Conservation (phyloP, 2,113 vertebrate species). For the Carassius auratus region DNA sequence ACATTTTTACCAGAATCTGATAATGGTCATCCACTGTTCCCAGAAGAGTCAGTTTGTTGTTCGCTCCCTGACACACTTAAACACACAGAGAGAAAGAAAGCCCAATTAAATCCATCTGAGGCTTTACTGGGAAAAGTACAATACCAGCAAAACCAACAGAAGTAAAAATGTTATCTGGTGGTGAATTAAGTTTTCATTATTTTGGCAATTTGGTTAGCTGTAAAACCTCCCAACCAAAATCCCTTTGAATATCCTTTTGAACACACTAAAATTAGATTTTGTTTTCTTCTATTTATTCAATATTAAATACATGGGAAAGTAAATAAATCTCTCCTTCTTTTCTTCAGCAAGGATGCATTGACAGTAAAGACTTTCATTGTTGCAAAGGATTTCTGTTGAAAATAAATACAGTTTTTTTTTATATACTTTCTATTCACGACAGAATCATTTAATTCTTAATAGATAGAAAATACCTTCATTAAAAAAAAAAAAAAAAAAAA, state of each 20-base stretch:
- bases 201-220: not conserved
- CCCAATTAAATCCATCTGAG: not conserved
- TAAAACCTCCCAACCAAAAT: not conserved
- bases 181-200: not conserved
- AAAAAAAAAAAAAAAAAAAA: too few species aligned
- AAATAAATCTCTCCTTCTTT: not conserved
- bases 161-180: not conserved
- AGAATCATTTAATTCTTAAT: too few species aligned
- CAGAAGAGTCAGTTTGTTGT: slow-evolving; percentile 84
- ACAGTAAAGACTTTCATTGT: not conserved
- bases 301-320: not conserved
- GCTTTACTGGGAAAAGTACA: not conserved
- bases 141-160: not conserved
- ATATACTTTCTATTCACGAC: not conserved
- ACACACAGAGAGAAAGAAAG: slow-evolving; percentile 3
- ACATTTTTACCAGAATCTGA: slow-evolving; percentile 87
- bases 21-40: slow-evolving; percentile 87
- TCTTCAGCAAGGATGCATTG: not conserved
- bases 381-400: too few species aligned
- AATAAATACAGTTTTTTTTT: not conserved
- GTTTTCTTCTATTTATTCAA: not conserved
- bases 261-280: not conserved
- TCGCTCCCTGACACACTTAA: slow-evolving; percentile 89
- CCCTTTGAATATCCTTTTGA: not conserved
- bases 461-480: too few species aligned